Conservation (phyloP, 2,888 invertebrate species). For the Stenchaetothrips biformis region DNA sequence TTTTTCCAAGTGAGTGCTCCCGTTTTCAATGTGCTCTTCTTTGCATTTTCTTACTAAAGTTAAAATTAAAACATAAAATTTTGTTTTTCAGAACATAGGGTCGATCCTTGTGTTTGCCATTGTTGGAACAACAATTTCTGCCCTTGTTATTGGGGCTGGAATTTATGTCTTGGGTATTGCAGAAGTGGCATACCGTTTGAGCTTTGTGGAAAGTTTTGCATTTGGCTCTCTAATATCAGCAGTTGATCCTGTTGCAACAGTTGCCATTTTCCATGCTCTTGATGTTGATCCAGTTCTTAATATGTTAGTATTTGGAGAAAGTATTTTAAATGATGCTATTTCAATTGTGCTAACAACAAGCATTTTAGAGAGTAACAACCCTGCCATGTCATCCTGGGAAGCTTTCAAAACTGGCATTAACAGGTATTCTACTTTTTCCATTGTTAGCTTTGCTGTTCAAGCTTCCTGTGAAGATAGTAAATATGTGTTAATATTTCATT, state of each 20-base stretch:
- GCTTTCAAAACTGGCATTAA: conserved; percentile 84
- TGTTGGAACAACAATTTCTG: conserved; percentile 94
- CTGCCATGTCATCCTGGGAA: conserved; percentile 67
- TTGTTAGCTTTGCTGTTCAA: not conserved
- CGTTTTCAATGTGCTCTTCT: too few species aligned
- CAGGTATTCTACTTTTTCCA: conserved; percentile 43
- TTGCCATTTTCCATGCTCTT: conserved; percentile 96
- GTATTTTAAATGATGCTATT: conserved; percentile 96
- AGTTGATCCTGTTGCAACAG: conserved; percentile 97
- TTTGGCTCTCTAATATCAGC: conserved; percentile 98
- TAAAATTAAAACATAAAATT: not conserved
- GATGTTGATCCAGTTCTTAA: conserved; percentile 96
- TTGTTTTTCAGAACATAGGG: conserved; percentile 80
- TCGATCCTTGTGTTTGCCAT: conserved; percentile 97
- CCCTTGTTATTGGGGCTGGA: conserved; percentile 93
- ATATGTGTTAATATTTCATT: not conserved
- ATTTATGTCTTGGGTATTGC: conserved; percentile 91
- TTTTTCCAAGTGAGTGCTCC: conserved; percentile 54
- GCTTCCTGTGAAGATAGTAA: not conserved
- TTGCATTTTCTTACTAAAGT: not conserved
- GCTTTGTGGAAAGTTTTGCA: conserved; percentile 96
- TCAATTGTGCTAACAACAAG: conserved; percentile 95
- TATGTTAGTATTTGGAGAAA: conserved; percentile 96
- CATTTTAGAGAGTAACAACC: conserved; percentile 65
- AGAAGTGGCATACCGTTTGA: conserved; percentile 83